These are phyloP conservation scores for Penaeus vannamei DNA, from an alignment of 1,140 invertebrate genomes.

Conservation along the genomic window DNA sequence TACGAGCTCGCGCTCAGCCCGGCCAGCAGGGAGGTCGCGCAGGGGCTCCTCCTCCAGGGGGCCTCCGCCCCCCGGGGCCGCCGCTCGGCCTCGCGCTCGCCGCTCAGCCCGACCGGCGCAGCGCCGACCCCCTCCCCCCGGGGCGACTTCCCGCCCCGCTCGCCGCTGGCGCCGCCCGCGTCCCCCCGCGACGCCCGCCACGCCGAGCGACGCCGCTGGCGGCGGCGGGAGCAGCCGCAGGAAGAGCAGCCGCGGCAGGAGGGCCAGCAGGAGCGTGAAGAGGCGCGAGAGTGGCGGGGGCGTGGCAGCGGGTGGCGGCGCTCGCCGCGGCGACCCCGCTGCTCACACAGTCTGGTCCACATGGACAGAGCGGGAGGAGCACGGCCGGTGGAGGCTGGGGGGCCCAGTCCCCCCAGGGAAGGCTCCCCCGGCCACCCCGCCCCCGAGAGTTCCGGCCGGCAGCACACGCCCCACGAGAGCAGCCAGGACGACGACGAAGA, in stretches of 20 bases:
- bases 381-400: constrained; percentile 48
- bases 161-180: constrained; percentile 38
- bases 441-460: constrained; percentile 14
- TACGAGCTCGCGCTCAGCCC: constrained; percentile 34
- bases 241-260: constrained; percentile 27
- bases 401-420: constrained; percentile 30
- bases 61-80: constrained; percentile 32
- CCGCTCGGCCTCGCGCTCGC: constrained; percentile 53
- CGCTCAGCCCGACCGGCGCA: constrained; percentile 44
- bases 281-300: constrained; percentile 55
- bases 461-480: neutral
- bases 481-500: constrained; percentile 33
- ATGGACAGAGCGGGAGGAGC: constrained; percentile 56
- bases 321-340: constrained; percentile 51
- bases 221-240: constrained; percentile 24
- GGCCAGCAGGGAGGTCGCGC: constrained; percentile 48
- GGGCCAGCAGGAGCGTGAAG: constrained; percentile 25
- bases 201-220: constrained; percentile 27
- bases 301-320: constrained; percentile 50
- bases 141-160: constrained; percentile 50
- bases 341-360: constrained; percentile 56
- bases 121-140: constrained; percentile 47
- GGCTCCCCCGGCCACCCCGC: constrained; percentile 36
- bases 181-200: constrained; percentile 38
- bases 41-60: neutral